A percentile compares a stretch with the other conserved stretches of the same genome.
Evolutionary conservation across 2,113 vertebrate genomes (phyloP).

Genomic region (Paramormyrops kingsleyae): DNA sequence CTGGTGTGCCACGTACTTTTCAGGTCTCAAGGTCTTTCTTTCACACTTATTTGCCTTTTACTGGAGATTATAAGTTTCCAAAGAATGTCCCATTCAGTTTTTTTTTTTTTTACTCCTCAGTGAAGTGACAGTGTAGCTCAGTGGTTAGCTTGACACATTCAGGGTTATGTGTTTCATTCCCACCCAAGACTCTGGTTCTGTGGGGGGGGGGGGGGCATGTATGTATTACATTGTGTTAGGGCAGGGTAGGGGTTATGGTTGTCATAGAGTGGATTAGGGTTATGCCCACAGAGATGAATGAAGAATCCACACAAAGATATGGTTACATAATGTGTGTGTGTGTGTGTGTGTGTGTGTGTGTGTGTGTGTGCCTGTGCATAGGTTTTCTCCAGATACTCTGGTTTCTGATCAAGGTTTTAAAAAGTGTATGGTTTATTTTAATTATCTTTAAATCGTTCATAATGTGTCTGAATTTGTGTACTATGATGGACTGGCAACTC

Average conservation of each 20-base stretch:
- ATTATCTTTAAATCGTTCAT: neutral
- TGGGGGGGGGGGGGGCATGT: neutral
- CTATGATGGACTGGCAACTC: neutral
- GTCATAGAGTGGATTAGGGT: neutral
- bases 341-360: neutral
- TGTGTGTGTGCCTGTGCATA: neutral
- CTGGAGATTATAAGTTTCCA: neutral
- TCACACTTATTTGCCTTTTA: neutral
- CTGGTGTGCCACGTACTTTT: neutral
- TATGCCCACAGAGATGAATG: neutral
- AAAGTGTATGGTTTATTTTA: neutral
- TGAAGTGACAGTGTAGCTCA: neutral
- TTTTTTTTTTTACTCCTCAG: neutral
- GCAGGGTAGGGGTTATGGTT: neutral
- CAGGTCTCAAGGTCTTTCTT: neutral
- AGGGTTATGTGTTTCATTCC: neutral
- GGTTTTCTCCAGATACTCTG: neutral
- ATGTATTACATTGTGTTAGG: neutral
- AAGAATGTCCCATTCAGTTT: neutral
- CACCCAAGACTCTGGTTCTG: neutral
- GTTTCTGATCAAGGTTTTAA: neutral
- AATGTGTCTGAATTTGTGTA: neutral
- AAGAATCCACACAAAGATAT: neutral
- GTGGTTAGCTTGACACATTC: neutral
- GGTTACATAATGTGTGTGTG: neutral